phyloP scores from a whole-genome alignment of 2,113 vertebrate genomes.

The Passer domesticus region DNA sequence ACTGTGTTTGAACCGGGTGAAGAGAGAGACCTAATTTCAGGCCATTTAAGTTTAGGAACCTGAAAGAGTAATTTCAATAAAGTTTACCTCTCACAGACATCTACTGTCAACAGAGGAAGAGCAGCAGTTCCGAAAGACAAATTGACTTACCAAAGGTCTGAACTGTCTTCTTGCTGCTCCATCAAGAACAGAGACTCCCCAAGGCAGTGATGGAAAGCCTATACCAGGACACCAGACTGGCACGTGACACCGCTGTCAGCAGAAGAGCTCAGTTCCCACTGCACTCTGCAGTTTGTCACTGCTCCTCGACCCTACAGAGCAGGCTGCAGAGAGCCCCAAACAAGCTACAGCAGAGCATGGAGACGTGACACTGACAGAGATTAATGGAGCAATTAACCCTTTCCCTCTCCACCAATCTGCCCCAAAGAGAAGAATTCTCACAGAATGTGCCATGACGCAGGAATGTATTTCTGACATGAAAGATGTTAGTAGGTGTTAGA shows the following conservation, averaged over 20 bases:
- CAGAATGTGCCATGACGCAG: neutral
- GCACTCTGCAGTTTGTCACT: neutral
- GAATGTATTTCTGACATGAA: neutral
- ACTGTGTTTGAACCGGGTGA: neutral
- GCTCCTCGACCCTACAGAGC: neutral
- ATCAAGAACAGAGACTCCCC: neutral
- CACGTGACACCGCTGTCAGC: neutral
- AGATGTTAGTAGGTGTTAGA: neutral
- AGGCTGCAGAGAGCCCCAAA: neutral
- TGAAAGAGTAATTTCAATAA: neutral
- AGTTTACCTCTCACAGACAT: neutral
- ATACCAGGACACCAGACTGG: neutral
- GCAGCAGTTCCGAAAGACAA: neutral
- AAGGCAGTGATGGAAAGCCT: neutral
- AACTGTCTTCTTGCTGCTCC: neutral
- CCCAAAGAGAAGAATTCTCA: neutral
- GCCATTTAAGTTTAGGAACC: neutral
- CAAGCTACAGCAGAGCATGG: neutral
- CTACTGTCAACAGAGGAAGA: neutral
- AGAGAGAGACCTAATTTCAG: neutral
- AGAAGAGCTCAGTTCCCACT: neutral
- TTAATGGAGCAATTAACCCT: neutral
- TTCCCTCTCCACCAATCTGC: neutral
- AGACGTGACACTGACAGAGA: neutral
- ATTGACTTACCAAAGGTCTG: neutral